A percentile compares a stretch with the other conserved stretches of the same genome.
phyloP scores from a whole-genome alignment of 2,797 vertebrate species.

The Halcyon smyrnensis region DNA sequence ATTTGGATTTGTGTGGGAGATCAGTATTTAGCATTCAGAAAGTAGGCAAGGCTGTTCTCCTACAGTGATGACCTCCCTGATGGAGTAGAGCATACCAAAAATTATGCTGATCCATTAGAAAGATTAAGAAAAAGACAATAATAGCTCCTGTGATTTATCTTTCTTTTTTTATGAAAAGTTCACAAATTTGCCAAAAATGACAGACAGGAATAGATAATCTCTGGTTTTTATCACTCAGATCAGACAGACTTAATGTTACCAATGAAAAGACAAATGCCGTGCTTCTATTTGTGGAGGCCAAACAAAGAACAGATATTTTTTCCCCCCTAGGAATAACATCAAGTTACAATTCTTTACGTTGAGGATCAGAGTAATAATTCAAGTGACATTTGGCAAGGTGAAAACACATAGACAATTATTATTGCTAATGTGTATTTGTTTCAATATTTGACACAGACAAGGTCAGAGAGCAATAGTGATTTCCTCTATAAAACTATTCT shows the following conservation, averaged over 20 bases:
- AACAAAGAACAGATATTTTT: background rate
- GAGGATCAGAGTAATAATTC: constrained; percentile 17
- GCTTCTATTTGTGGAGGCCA: constrained; percentile 4
- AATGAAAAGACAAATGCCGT: constrained; percentile 45
- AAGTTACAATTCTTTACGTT: constrained; percentile 18
- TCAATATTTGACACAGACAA: background rate
- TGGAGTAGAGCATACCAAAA: constrained; percentile 32
- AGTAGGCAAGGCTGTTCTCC: constrained; percentile 8
- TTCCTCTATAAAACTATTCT: background rate
- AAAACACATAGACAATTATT: constrained; percentile 1
- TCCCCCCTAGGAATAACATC: background rate
- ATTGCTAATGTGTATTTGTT: background rate
- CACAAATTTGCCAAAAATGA: constrained; percentile 56
- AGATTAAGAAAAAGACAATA: constrained; percentile 67
- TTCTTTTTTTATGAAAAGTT: constrained; percentile 61
- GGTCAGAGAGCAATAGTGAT: background rate
- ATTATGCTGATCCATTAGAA: constrained; percentile 57
- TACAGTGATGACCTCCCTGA: constrained; percentile 5
- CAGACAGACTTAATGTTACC: constrained; percentile 46
- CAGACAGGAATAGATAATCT: constrained; percentile 59
- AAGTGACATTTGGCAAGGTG: constrained; percentile 30
- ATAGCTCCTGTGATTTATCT: constrained; percentile 56
- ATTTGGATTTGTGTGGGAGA: background rate
- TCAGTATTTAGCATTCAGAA: constrained; percentile 34
- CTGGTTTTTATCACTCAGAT: constrained; percentile 58